Evolutionary conservation across 1,140 invertebrate genomes (phyloP), one percentile per base, ranked within the genome.

Genomic region (Pseudomyrmex dendroicus): DNA sequence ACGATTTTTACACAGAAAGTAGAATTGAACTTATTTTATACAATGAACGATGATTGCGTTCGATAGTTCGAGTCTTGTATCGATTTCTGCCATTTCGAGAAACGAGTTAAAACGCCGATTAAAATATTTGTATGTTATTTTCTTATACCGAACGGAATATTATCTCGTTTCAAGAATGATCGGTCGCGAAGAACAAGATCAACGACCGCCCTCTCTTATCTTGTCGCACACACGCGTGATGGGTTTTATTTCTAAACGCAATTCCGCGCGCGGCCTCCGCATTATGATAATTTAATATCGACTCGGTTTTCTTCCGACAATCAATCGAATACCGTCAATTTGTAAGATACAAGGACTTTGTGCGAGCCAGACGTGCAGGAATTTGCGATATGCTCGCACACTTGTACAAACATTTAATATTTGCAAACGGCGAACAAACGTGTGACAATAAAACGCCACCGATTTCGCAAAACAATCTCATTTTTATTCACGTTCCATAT

Each of bases 231-330:
- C 48, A 20, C 76, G 54, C 17, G 10, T 0, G 17, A 20, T 66
- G 54, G 12, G 7, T 35, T 61, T 62, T 46, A 61, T 57, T 54
- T 52, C 56, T 63, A 57, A 59, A 13, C 12, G 25, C 13, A 54
- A 35, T 35, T 35, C 5, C 35, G 35, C 35, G 35, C 54, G 20
- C 20, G 82, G 63, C 85, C 87, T 89, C 56, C 73, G 76, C 59
- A 25, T 89, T 84, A 89, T 88, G 88, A 78, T 89, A 89, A 89
- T 89, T 63, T 67, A 35, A 67, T 7, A n/a, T 73, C 54, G 52
- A 1, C 13, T 20, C n/a, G 25, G 44, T 85, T 78, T 63, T 73
- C 86, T 89, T 89, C 88, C 85, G 83, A 61, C 85, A 89, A 15
- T 2, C 73, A 54, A 52, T 63, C 17, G 20, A 57, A 59, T 68